Percentiles rank a stretch among this genome's conserved stretches.
Conservation (phyloP, 2,113 vertebrate species). For the Phodopus roborovskii region DNA sequence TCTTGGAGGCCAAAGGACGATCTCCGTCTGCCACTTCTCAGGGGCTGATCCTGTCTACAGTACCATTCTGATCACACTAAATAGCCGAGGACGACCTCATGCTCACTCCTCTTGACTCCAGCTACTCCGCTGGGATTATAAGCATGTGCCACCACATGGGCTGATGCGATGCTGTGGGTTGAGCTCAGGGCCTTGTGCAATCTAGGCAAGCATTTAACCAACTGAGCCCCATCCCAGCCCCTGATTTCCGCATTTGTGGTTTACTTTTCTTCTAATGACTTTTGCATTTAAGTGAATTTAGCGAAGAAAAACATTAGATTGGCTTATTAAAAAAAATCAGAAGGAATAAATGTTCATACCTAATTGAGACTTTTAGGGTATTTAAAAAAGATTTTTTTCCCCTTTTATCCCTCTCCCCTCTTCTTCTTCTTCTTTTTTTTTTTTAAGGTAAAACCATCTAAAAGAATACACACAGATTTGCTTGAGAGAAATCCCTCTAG, state of each 20-base stretch:
- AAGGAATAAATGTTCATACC: neutral
- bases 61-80: neutral
- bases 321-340: constrained; percentile 28
- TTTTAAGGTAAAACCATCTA: constrained; percentile 27
- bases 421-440: neutral
- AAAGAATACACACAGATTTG: constrained; percentile 36
- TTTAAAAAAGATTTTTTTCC: constrained; percentile 19
- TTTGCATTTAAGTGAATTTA: constrained; percentile 46
- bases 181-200: neutral
- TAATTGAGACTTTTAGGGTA: constrained; percentile 46
- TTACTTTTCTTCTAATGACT: constrained; percentile 52
- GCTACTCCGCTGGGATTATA: neutral
- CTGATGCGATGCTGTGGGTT: neutral
- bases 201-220: neutral
- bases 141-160: too few relatives aligned
- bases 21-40: neutral
- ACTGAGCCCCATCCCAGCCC: neutral
- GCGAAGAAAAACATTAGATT: constrained; percentile 9
- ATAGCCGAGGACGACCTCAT: neutral
- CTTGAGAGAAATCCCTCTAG: constrained; percentile 67
- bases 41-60: neutral
- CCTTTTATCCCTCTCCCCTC: neutral
- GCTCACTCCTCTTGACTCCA: neutral
- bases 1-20: neutral
- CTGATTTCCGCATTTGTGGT: neutral